phyloP scores from a whole-genome alignment of 2,888 invertebrate species.

The Limnephilus rhombicus region DNA sequence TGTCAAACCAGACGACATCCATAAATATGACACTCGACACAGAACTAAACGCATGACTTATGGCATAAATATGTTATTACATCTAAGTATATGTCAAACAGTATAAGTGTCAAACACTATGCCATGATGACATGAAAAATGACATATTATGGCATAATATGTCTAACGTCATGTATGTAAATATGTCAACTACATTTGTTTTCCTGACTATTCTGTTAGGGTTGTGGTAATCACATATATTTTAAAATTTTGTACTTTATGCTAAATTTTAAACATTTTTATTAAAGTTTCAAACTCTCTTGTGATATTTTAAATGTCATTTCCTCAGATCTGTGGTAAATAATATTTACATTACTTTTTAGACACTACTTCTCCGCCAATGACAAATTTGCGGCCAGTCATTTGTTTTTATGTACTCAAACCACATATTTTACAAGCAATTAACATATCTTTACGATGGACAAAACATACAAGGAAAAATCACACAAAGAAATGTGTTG shows the following conservation, averaged over 20 bases:
- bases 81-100: too few species aligned
- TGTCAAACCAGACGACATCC: background rate
- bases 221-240: too few species aligned
- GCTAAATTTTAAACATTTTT: too few species aligned
- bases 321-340: background rate
- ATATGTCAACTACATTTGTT: background rate
- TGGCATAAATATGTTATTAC: background rate
- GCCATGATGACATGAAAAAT: too few species aligned
- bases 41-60: background rate
- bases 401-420: background rate
- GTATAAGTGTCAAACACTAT: too few species aligned
- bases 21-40: background rate
- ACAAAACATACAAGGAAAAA: too few species aligned
- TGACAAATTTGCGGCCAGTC: background rate
- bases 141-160: background rate
- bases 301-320: background rate
- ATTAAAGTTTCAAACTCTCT: background rate
- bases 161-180: background rate
- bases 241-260: too few species aligned
- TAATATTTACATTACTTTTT: background rate
- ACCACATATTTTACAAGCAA: slow-evolving; percentile 1
- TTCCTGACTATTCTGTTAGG: too few species aligned
- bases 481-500: background rate
- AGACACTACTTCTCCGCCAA: background rate
- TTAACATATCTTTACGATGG: background rate